These are phyloP conservation scores for Bothrops jararaca DNA, from an alignment of 2,113 vertebrate species.

Conservation along the genomic window DNA sequence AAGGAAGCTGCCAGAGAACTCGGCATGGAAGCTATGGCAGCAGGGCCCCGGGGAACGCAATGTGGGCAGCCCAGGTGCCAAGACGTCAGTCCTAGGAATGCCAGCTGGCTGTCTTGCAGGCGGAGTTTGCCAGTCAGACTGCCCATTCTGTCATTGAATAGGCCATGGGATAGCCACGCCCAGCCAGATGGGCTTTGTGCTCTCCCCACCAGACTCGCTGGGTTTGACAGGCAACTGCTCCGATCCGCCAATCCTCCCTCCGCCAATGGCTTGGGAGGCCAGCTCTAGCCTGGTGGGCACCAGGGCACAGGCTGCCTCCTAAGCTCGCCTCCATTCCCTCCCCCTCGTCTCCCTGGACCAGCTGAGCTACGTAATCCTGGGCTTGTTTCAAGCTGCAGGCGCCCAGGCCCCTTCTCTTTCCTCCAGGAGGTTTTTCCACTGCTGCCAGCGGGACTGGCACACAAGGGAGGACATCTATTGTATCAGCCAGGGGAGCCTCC, in stretches of 20 bases:
- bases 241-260: neutral
- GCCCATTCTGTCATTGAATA: constrained; percentile 56
- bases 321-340: neutral
- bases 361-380: neutral
- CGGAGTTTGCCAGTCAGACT: neutral
- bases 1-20: constrained; percentile 40
- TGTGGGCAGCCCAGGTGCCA: constrained; percentile 53
- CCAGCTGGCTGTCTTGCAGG: constrained; percentile 54
- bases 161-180: constrained; percentile 38
- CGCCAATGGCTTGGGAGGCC: no score
- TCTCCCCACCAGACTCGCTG: constrained; percentile 20
- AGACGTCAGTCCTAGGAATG: constrained; percentile 42
- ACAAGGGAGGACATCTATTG: neutral
- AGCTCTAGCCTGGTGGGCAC: neutral
- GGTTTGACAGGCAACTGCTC: constrained; percentile 22
- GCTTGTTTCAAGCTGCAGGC: neutral
- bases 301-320: neutral
- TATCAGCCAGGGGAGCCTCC: neutral
- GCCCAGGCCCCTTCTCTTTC: neutral
- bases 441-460: neutral
- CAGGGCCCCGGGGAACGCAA: constrained; percentile 34
- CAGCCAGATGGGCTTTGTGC: constrained; percentile 19
- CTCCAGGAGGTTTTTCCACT: neutral
- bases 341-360: neutral
- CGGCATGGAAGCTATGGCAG: constrained; percentile 17